Conservation (phyloP, 2,113 vertebrate genomes). For the Nothobranchius kuhntae region DNA sequence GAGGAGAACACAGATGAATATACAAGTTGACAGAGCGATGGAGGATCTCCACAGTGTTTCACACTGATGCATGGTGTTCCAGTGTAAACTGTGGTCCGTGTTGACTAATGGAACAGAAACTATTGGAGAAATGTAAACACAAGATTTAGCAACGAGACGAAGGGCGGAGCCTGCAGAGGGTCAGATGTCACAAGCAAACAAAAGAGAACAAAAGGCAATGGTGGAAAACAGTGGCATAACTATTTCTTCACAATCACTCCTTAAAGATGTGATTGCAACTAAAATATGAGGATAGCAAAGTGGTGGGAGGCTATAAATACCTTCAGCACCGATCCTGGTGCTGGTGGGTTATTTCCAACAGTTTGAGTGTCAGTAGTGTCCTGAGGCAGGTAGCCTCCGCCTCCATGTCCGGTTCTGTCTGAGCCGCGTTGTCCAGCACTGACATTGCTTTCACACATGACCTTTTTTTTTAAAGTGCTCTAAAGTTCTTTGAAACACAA, state of each 20-base stretch:
- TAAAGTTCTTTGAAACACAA: not conserved
- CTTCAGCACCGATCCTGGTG: constrained; percentile 1
- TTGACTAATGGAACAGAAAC: constrained; percentile 36
- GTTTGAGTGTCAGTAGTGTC: constrained; percentile 42
- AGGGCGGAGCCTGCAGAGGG: constrained; percentile 19
- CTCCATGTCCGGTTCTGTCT: constrained; percentile 47
- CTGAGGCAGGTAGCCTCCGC: constrained; percentile 47
- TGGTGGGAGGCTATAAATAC: constrained; percentile 45
- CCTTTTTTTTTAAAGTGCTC: not conserved
- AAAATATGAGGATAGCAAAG: constrained; percentile 23
- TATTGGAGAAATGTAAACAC: constrained; percentile 42
- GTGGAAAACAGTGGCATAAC: not conserved
- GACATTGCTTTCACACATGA: constrained; percentile 25
- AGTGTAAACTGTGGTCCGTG: constrained; percentile 27
- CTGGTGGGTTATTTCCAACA: constrained; percentile 45
- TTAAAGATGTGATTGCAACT: constrained; percentile 3
- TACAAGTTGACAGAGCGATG: constrained; percentile 1
- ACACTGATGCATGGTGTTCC: constrained; percentile 20
- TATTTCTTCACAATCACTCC: not conserved
- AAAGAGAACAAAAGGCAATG: not conserved
- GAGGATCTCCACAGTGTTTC: constrained; percentile 7
- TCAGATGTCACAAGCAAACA: constrained; percentile 3
- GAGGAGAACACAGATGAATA: constrained; percentile 10
- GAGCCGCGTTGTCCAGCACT: constrained; percentile 28
- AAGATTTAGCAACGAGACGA: constrained; percentile 20